Percentiles rank a stretch among this genome's conserved stretches.
Evolutionary conservation across 2,888 invertebrate species (phyloP).

Genomic region (Napeogenes inachia): DNA sequence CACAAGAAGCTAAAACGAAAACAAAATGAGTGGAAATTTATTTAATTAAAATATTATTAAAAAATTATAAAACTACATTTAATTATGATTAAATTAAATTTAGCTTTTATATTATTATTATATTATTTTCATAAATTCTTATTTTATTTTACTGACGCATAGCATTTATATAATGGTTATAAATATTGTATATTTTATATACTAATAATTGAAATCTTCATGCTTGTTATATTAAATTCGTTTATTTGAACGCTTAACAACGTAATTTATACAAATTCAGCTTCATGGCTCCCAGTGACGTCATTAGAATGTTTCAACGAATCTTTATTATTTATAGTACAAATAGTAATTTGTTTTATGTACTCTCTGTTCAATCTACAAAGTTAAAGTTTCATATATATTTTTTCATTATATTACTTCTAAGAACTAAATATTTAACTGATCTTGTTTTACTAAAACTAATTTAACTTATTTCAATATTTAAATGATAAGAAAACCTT

Average conservation of each 20-base stretch:
- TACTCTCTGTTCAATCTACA: slow-evolving; percentile 16
- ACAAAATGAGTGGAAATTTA: slow-evolving; percentile 1
- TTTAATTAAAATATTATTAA: not conserved
- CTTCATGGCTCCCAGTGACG: slow-evolving; percentile 18
- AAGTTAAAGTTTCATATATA: slow-evolving; percentile 9
- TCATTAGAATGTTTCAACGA: slow-evolving; percentile 25
- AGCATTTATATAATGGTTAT: no score
- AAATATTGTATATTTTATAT: no score
- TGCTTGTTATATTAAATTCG: not conserved
- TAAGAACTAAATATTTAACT: not conserved
- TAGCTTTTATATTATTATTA: no score
- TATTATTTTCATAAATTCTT: no score
- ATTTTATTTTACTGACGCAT: no score
- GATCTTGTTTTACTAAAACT: no score
- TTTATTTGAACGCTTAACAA: slow-evolving; percentile 9
- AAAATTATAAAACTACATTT: not conserved
- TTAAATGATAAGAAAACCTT: no score
- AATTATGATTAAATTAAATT: no score
- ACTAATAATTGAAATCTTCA: not conserved
- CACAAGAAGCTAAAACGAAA: slow-evolving; percentile 16
- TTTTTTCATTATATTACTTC: not conserved
- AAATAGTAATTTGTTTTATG: slow-evolving; percentile 14
- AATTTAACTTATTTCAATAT: no score
- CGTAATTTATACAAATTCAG: slow-evolving; percentile 14
- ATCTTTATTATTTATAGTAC: slow-evolving; percentile 22